These are phyloP conservation scores for Agrypnus murinus DNA, from an alignment of 2,888 invertebrate species.

Conservation along the genomic window DNA sequence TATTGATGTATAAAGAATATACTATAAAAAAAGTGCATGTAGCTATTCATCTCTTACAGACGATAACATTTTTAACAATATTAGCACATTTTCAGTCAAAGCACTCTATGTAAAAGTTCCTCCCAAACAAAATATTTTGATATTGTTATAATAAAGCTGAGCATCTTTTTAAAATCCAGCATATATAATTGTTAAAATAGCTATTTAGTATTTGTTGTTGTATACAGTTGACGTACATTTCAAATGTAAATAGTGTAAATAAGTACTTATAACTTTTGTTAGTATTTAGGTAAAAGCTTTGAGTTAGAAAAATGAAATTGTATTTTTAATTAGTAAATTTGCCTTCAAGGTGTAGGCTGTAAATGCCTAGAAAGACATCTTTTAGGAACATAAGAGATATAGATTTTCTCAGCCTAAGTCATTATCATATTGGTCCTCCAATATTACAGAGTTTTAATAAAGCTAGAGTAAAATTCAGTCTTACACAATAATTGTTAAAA, in stretches of 20 bases:
- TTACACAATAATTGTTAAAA: too few relatives aligned
- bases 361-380: conserved; percentile 39
- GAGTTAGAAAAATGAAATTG: conserved; percentile 33
- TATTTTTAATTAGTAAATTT: conserved; percentile 44
- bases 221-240: conserved; percentile 62
- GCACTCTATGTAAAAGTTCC: conserved; percentile 23
- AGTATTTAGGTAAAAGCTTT: conserved; percentile 44
- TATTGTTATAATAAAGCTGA: conserved; percentile 21
- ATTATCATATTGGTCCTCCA: too few relatives aligned
- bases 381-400: conserved; percentile 41
- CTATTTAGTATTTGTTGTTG: conserved; percentile 61
- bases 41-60: too few relatives aligned
- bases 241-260: conserved; percentile 62
- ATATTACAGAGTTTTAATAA: too few relatives aligned
- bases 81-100: conserved; percentile 7
- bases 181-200: conserved; percentile 46
- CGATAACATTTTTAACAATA: too few relatives aligned
- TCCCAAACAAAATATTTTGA: conserved; percentile 6
- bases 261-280: conserved; percentile 51
- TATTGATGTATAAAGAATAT: too few relatives aligned
- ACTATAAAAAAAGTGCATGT: too few relatives aligned
- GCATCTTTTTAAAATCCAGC: conserved; percentile 50
- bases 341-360: conserved; percentile 43
- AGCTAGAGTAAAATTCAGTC: too few relatives aligned
- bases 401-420: background rate